These are phyloP conservation scores for Ammodytes dubius DNA, from an alignment of 2,113 vertebrate species.

Conservation along the genomic window DNA sequence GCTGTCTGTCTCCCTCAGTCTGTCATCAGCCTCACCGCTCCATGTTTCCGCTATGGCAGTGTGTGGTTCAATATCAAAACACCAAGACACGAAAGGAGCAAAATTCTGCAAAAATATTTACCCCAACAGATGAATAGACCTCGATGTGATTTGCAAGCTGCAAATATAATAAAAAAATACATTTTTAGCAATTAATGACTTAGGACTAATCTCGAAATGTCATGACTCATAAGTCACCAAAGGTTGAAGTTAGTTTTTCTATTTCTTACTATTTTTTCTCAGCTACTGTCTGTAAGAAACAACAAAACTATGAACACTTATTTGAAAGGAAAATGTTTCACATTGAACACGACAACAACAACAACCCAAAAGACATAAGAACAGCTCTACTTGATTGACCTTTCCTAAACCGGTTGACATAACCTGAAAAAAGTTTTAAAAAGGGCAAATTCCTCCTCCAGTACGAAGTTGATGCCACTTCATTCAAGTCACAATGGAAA, in stretches of 20 bases:
- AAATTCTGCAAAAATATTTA: conserved; percentile 6
- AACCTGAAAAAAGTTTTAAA: neutral
- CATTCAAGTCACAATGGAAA: neutral
- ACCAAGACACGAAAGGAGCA: conserved; percentile 2
- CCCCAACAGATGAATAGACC: conserved; percentile 14
- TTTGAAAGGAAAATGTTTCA: neutral
- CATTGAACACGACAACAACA: neutral
- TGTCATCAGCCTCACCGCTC: conserved; percentile 55
- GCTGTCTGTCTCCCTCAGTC: conserved; percentile 50
- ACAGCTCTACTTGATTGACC: neutral
- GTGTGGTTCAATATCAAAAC: conserved; percentile 29
- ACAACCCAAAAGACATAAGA: neutral
- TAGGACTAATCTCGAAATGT: too few relatives aligned
- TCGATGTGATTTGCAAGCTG: neutral
- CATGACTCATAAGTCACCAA: too few relatives aligned
- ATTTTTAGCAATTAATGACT: neutral
- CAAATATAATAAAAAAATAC: neutral
- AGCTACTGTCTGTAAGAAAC: too few relatives aligned
- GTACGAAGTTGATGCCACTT: neutral
- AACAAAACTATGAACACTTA: neutral
- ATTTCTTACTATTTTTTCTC: too few relatives aligned
- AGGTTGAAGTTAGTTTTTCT: too few relatives aligned
- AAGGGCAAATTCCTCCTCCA: neutral
- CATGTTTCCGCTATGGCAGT: conserved; percentile 44
- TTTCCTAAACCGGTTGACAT: neutral